Base-by-base conservation (phyloP, 2,797 vertebrate species). In the Sandelia bainsii region DNA sequence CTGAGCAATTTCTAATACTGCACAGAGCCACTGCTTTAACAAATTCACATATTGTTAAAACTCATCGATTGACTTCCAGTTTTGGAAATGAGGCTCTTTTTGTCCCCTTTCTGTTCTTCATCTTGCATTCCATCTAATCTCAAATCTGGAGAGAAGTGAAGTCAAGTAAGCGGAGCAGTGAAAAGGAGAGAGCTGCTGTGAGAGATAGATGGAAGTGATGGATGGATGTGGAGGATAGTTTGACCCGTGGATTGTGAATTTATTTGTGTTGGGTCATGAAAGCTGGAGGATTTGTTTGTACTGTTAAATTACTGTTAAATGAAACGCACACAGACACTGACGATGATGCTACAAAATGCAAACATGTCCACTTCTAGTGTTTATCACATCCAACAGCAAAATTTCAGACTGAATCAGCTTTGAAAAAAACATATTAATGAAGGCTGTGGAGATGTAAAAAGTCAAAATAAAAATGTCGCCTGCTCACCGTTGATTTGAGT, bases 111-210 rank as follows among this genome's bases (percentile, higher is more conserved):
- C 11, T 19, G 29, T 79, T 86, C 84, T 81, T 85, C 45, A 83
- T 84, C 56, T 74, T 1, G 0, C 37, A 77, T 81, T 89, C 65
- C 23, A 68, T 87, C 71, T 87, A 78, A 89, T 86, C 62, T 45
- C 70, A 80, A 61, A 75, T 80, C 60, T 37, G 29, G 51, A 78
- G 80, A 79, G 62, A 65, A 81, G 63, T 77, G n/a, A 37, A 75
- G 71, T 44, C 20, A 22, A 69, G 25, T 65, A 58, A 72, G 69
- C 34, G 9, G 32, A 54, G 61, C 16, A 67, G 57, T 37, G 10
- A 37, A 10, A 73, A 14, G n/a, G 62, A 54, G 72, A 22, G 58
- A 68, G 66, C 53, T 45, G 62, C 62, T 56, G 67, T 14, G 34
- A 60, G 62, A 59, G 61, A 63, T 25, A 22, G 60, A 48, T 40